These are phyloP conservation scores for Sisyra nigra DNA, from an alignment of 2,888 invertebrate species.

Conservation along the genomic window DNA sequence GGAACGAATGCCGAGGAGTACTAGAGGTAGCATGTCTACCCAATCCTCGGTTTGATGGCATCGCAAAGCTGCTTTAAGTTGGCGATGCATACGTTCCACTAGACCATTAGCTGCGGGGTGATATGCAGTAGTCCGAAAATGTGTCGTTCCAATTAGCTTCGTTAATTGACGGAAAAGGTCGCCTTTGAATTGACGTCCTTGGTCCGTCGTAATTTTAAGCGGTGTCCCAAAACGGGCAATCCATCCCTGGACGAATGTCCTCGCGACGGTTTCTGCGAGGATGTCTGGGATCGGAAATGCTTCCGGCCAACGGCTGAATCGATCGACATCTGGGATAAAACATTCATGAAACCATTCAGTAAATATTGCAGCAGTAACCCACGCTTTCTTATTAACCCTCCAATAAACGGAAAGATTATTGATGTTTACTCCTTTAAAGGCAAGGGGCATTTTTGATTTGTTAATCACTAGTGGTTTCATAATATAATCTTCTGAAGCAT, in stretches of 20 bases:
- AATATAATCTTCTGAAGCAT: not conserved
- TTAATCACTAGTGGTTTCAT: not conserved
- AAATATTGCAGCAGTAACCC: not conserved
- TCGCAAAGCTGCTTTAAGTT: no score
- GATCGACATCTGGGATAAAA: no score
- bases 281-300: no score
- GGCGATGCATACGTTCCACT: no score
- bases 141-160: constrained; percentile 11
- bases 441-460: not conserved
- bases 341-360: not conserved
- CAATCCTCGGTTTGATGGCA: no score
- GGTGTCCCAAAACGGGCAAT: no score
- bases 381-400: not conserved
- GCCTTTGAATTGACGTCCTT: constrained; percentile 15
- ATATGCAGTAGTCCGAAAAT: constrained; percentile 12
- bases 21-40: no score
- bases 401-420: not conserved
- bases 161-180: constrained; percentile 11
- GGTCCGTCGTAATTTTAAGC: constrained; percentile 15
- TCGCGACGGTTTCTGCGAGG: no score
- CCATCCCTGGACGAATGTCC: no score
- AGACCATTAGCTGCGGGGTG: no score
- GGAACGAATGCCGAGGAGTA: no score
- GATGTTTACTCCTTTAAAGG: not conserved
- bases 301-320: no score